These are phyloP conservation scores for Pachymerium ferrugineum DNA, from an alignment of 2,888 invertebrate genomes.

Conservation along the genomic window DNA sequence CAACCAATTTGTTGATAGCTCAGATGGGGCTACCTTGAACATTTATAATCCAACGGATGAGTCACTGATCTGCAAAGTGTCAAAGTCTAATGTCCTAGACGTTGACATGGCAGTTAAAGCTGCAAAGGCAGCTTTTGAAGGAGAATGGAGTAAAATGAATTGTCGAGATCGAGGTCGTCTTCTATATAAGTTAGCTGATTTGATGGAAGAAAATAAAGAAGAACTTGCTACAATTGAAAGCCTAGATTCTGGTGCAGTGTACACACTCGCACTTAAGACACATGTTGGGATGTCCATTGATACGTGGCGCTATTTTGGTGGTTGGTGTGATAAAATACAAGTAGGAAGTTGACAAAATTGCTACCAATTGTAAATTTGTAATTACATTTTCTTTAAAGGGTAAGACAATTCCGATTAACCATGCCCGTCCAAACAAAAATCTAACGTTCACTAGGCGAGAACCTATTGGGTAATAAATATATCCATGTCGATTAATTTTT, in stretches of 20 bases:
- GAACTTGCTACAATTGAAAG: conserved; percentile 91
- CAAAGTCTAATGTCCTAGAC: conserved; percentile 67
- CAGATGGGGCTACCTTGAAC: conserved; percentile 41
- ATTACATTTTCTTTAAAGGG: conserved; percentile 52
- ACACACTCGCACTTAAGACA: conserved; percentile 90
- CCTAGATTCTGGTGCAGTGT: conserved; percentile 92
- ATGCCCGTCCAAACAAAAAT: conserved; percentile 86
- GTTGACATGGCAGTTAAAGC: conserved; percentile 82
- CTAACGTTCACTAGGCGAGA: conserved; percentile 81
- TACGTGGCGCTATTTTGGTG: conserved; percentile 93
- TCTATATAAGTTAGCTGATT: conserved; percentile 79
- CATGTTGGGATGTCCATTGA: conserved; percentile 98
- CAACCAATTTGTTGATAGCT: conserved; percentile 75
- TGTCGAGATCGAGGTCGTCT: conserved; percentile 81
- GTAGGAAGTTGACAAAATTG: conserved; percentile 40
- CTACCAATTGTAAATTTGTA: not conserved
- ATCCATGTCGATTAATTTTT: too few species aligned
- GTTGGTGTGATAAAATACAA: conserved; percentile 94
- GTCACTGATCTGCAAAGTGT: conserved; percentile 54
- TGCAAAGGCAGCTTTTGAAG: conserved; percentile 78
- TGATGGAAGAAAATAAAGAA: conserved; percentile 91
- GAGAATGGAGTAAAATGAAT: conserved; percentile 92
- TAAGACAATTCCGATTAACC: conserved; percentile 81
- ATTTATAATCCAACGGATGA: conserved; percentile 81
- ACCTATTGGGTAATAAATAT: conserved; percentile 70